Evolutionary conservation across 2,888 invertebrate genomes (phyloP).

Genomic region (Polymixis lichenea): DNA sequence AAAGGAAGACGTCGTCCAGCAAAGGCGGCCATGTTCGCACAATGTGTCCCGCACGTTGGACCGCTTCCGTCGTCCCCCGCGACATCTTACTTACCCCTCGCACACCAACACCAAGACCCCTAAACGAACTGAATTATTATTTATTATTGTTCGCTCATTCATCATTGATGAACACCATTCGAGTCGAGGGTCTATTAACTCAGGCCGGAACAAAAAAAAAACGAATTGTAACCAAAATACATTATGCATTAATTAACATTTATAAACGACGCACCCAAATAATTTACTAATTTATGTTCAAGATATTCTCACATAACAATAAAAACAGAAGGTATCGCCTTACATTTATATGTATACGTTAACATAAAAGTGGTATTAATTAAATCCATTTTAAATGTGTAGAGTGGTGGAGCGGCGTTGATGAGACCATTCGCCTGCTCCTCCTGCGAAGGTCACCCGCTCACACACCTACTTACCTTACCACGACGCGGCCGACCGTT

Average conservation of each 20-base stretch:
- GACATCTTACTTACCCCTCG: constrained; percentile 63
- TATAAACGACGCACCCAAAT: constrained; percentile 56
- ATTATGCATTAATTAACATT: constrained; percentile 65
- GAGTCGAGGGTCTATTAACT: constrained; percentile 40
- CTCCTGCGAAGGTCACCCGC: constrained; percentile 83
- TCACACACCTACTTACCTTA: constrained; percentile 77
- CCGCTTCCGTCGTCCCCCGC: constrained; percentile 77
- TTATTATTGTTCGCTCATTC: constrained; percentile 69
- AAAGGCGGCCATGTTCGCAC: constrained; percentile 83
- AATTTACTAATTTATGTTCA: constrained; percentile 60
- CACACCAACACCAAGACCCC: constrained; percentile 61
- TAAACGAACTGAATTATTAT: constrained; percentile 69
- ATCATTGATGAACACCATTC: constrained; percentile 66
- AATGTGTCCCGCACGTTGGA: constrained; percentile 87
- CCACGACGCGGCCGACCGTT: constrained; percentile 65
- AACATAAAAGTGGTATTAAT: constrained; percentile 75
- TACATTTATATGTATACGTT: constrained; percentile 67
- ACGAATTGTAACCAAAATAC: constrained; percentile 43
- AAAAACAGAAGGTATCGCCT: constrained; percentile 61
- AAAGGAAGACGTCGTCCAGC: constrained; percentile 79
- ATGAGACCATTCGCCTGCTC: constrained; percentile 84
- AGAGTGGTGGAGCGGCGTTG: constrained; percentile 78
- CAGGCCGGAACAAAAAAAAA: constrained; percentile 26
- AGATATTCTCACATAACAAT: constrained; percentile 61
- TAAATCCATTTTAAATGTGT: constrained; percentile 75